phyloP scores from a whole-genome alignment of 2,797 vertebrate genomes.

The Sarcoramphus papa region DNA sequence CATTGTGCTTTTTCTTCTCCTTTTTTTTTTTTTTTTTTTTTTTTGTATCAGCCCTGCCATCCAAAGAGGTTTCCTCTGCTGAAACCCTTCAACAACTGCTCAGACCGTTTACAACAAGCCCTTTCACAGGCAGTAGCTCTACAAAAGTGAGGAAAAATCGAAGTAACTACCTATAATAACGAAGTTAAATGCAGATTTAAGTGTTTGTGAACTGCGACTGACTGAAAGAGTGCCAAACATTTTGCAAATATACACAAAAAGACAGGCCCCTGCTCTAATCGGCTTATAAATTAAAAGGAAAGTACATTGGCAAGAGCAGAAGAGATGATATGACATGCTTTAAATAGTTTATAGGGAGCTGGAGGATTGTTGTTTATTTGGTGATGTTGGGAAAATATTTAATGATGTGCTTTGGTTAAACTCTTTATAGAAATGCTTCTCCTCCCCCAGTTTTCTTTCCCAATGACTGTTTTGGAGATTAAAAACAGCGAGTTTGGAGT shows the following conservation, averaged over 20 bases:
- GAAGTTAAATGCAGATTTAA: constrained; percentile 12
- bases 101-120: background rate
- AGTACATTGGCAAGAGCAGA: constrained; percentile 56
- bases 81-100: background rate
- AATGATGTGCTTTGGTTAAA: constrained; percentile 46
- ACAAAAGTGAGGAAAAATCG: background rate
- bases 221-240: constrained; percentile 40
- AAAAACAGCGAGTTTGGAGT: constrained; percentile 42
- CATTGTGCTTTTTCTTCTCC: background rate
- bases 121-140: background rate
- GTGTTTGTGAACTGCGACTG: constrained; percentile 3
- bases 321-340: constrained; percentile 56
- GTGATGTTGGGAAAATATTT: constrained; percentile 69
- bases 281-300: constrained; percentile 49
- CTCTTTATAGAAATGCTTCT: constrained; percentile 55
- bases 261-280: constrained; percentile 38
- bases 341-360: constrained; percentile 67
- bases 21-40: too few relatives aligned
- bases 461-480: constrained; percentile 49
- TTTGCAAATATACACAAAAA: constrained; percentile 52
- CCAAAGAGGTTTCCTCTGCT: background rate
- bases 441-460: constrained; percentile 34
- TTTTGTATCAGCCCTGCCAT: background rate
- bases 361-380: constrained; percentile 65
- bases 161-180: constrained; percentile 12